A percentile compares a stretch with the other conserved stretches of the same genome.
Evolutionary conservation across 2,113 vertebrate species (phyloP).

Genomic region (Oxyura jamaicensis): DNA sequence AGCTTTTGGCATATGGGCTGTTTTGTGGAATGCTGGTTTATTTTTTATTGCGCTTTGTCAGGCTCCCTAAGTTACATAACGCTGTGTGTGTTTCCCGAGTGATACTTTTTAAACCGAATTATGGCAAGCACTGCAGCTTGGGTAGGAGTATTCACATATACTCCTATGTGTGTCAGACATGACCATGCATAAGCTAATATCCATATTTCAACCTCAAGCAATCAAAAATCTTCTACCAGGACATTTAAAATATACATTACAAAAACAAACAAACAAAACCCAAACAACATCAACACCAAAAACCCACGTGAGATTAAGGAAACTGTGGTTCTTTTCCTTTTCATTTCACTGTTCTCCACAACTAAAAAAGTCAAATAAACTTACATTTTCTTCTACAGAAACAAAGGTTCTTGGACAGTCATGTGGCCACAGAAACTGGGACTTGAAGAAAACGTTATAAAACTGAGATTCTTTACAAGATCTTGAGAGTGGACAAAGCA

Average conservation of each 20-base stretch:
- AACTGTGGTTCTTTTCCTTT: background rate
- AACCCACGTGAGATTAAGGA: background rate
- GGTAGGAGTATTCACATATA: background rate
- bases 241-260: background rate
- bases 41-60: background rate
- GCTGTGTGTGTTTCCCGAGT: background rate
- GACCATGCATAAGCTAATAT: background rate
- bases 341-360: background rate
- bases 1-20: background rate
- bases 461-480: background rate
- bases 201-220: background rate
- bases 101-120: background rate
- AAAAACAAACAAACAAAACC: rapidly evolving
- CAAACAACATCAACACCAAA: too few species aligned
- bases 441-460: background rate
- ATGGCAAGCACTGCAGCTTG: background rate
- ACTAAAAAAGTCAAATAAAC: background rate
- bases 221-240: background rate
- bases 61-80: background rate
- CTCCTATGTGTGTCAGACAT: background rate
- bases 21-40: background rate
- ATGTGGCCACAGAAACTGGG: background rate
- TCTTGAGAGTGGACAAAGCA: background rate
- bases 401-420: background rate
- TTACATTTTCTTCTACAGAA: background rate